Evolutionary conservation across 2,113 vertebrate species (phyloP).

Genomic region (Brachyistius frenatus): DNA sequence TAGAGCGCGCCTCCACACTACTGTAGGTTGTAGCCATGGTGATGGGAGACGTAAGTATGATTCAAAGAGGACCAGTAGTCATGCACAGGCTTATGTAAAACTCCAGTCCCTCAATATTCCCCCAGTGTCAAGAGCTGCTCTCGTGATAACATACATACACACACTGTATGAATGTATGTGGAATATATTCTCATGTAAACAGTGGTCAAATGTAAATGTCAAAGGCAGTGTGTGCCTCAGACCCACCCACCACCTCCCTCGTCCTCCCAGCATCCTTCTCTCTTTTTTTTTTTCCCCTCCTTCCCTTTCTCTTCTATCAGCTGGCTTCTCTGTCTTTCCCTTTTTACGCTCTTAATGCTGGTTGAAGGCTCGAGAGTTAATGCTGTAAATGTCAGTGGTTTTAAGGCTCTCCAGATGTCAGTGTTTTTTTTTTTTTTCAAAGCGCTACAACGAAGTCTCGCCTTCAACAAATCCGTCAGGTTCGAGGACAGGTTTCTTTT

Average conservation of each 20-base stretch:
- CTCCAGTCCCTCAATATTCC: conserved; percentile 49
- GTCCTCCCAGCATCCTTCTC: not conserved
- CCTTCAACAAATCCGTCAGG: conserved; percentile 50
- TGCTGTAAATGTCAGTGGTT: conserved; percentile 68
- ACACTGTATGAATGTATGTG: not conserved
- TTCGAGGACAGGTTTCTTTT: conserved; percentile 34
- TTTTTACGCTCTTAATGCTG: conserved; percentile 46
- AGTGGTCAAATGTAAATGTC: conserved; percentile 66
- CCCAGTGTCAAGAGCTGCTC: conserved; percentile 34
- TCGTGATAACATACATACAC: conserved; percentile 10
- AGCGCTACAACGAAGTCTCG: conserved; percentile 32
- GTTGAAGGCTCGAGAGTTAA: conserved; percentile 66
- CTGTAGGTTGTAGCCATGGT: conserved; percentile 82
- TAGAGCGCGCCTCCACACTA: conserved; percentile 74
- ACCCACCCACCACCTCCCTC: conserved; percentile 15
- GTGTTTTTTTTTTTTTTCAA: conserved; percentile 13
- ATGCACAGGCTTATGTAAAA: conserved; percentile 80
- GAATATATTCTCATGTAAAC: conserved; percentile 47
- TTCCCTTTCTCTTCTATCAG: conserved; percentile 10
- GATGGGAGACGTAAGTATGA: conserved; percentile 76
- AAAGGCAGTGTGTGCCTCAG: conserved; percentile 31
- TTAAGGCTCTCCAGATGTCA: conserved; percentile 70
- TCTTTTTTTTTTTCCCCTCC: not conserved
- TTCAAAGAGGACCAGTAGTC: conserved; percentile 75
- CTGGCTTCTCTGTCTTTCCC: conserved; percentile 42